Conservation (phyloP, 2,888 invertebrate genomes). For the Dexiosoma caninum region DNA sequence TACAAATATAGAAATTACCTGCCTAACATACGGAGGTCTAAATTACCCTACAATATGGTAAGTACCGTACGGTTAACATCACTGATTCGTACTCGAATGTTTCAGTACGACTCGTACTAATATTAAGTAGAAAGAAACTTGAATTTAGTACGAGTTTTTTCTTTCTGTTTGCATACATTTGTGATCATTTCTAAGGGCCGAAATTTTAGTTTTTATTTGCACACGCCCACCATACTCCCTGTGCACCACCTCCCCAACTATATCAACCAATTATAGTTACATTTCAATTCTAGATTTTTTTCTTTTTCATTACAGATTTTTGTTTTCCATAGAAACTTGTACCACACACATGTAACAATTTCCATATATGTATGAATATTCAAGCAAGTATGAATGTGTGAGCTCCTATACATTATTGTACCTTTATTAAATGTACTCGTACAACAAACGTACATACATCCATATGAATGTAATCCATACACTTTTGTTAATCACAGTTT, state of each 20-base stretch:
- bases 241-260: slow-evolving; percentile 12
- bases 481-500: slow-evolving; percentile 31
- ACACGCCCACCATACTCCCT: too few relatives aligned
- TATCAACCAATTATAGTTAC: slow-evolving; percentile 30
- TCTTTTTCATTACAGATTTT: slow-evolving; percentile 6
- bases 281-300: slow-evolving; percentile 8
- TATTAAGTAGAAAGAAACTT: too few relatives aligned
- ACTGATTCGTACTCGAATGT: too few relatives aligned
- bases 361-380: too few relatives aligned
- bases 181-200: slow-evolving; percentile 26
- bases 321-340: slow-evolving; percentile 2
- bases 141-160: too few relatives aligned
- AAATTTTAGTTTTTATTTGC: slow-evolving; percentile 40
- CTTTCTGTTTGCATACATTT: background rate
- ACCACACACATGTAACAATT: background rate
- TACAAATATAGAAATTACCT: too few relatives aligned
- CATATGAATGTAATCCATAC: slow-evolving; percentile 14
- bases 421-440: background rate
- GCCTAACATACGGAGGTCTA: too few relatives aligned
- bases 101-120: too few relatives aligned
- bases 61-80: too few relatives aligned
- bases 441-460: background rate
- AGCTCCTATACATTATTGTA: background rate
- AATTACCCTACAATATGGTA: too few relatives aligned
- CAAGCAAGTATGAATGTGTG: background rate